phyloP scores from a whole-genome alignment of 2,888 invertebrate species.

The Drosophila borealis region DNA sequence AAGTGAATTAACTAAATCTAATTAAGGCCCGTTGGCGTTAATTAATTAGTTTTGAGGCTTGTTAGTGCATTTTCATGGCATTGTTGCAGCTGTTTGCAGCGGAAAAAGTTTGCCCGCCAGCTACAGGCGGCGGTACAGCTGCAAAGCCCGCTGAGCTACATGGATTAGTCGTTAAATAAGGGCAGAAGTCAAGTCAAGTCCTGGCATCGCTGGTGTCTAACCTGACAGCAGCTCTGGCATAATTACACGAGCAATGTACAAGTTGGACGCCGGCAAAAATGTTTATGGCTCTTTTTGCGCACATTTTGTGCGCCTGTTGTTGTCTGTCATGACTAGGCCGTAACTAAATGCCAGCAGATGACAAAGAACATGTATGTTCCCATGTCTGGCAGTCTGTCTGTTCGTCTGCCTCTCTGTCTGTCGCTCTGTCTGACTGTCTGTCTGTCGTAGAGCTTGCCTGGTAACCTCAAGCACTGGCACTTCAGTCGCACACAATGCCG shows the following conservation, averaged over 20 bases:
- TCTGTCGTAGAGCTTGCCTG: conserved; percentile 22
- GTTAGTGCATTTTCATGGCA: conserved; percentile 46
- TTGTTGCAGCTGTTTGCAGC: conserved; percentile 28
- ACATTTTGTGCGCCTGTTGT: conserved; percentile 27
- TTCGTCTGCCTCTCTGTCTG: background rate
- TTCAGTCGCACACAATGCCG: conserved; percentile 61
- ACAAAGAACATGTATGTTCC: conserved; percentile 34
- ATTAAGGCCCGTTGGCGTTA: conserved; percentile 25
- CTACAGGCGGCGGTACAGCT: conserved; percentile 24
- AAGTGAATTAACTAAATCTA: conserved; percentile 22
- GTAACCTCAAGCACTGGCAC: conserved; percentile 71
- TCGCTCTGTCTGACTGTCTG: background rate
- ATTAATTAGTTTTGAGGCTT: conserved; percentile 50
- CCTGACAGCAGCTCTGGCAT: conserved; percentile 60
- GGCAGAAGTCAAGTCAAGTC: conserved; percentile 43
- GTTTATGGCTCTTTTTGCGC: conserved; percentile 57
- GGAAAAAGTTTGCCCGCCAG: conserved; percentile 25
- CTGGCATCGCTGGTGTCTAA: conserved; percentile 30
- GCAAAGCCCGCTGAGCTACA: conserved; percentile 44
- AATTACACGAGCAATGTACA: conserved; percentile 69
- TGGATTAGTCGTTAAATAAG: conserved; percentile 42
- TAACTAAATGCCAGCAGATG: conserved; percentile 50
- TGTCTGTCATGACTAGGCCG: conserved; percentile 39
- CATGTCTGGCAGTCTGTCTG: conserved; percentile 17
- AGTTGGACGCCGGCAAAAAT: conserved; percentile 46